Percentiles rank a stretch among this genome's conserved stretches.
These are phyloP conservation scores for Rhodophaea formosa DNA, from an alignment of 2,888 invertebrate genomes.

Conservation along the genomic window DNA sequence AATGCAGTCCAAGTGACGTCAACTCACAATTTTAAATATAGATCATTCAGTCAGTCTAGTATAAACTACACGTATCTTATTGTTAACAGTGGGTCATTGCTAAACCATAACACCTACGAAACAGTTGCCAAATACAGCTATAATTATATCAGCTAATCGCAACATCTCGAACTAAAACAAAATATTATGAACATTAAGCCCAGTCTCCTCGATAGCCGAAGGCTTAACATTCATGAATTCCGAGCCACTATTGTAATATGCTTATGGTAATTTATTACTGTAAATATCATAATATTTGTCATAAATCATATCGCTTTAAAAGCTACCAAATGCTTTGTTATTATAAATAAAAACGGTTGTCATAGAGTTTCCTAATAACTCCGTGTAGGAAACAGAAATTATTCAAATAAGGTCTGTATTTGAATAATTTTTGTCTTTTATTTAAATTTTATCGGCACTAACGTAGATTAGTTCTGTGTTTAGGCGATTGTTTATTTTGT, in stretches of 20 bases:
- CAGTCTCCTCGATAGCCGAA: constrained; percentile 22
- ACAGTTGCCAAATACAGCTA: not conserved
- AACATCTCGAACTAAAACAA: not conserved
- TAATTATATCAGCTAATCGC: constrained; percentile 2
- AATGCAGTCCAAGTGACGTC: no score
- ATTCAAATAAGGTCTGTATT: constrained; percentile 7
- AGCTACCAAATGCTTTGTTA: constrained; percentile 9
- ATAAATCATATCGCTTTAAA: constrained; percentile 26
- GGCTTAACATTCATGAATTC: constrained; percentile 17
- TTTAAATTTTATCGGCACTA: constrained; percentile 1
- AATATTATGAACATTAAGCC: not conserved
- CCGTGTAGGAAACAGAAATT: constrained; percentile 8
- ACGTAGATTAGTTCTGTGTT: constrained; percentile 1
- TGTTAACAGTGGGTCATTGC: not conserved
- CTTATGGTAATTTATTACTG: constrained; percentile 26
- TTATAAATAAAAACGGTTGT: constrained; percentile 12
- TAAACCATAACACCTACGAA: not conserved
- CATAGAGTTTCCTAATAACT: constrained; percentile 14
- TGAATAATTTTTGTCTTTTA: constrained; percentile 6
- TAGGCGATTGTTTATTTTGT: not conserved
- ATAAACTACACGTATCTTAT: no score
- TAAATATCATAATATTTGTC: constrained; percentile 17
- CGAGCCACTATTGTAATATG: constrained; percentile 27
- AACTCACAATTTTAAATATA: no score
- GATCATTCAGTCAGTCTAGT: no score